Base-by-base conservation (phyloP, 2,797 vertebrate genomes). In the Hyperoplus immaculatus region DNA sequence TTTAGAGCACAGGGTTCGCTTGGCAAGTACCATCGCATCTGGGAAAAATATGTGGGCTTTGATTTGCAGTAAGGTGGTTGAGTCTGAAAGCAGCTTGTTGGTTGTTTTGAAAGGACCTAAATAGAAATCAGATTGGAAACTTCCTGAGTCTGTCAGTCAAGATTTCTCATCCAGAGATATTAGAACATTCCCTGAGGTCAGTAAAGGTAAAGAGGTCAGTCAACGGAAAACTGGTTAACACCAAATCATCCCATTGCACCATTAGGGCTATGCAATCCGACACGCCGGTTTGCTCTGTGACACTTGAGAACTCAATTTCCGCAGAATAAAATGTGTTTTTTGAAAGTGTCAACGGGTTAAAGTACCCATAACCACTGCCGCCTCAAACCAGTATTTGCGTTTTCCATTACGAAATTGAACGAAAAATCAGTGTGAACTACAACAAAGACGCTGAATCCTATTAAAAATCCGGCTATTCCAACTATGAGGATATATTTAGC, bases 41-140 rank as follows among this genome's bases (percentile, higher is more conserved):
- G 92, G 88, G 72, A 56, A 55, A 86, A 92, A 93, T 79, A 89
- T 92, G 89, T 82, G 64, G 16, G 62, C 43, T 77, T 80, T 50
- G 73, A 88, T 72, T 29, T 76, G 76, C 36, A 8, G 71, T 56
- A 71, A 76, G 54, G 51, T 65, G 53, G 77, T 74, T 53, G 55
- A 77, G 73, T 83, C 55, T 47, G 29, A 82, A 88, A 51, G 83
- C 78, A 75, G 87, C 80, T 87, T 87, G 74, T 87, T 76, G 29
- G 75, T 88, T 83, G 85, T 89, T 88, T 87, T 87, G 50, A 84
- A 85, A 89, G 77, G 47, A 29, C 12, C 43, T n/a, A 71, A 79
- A 91, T 86, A 85, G 74, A 67, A 80, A 63, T 88, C 81, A 86
- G 67, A 86, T 79, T 77, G 46, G 60, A 55, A 46, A 13, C 29